phyloP scores from a whole-genome alignment of 2,888 invertebrate genomes.

The Dynastes maya region DNA sequence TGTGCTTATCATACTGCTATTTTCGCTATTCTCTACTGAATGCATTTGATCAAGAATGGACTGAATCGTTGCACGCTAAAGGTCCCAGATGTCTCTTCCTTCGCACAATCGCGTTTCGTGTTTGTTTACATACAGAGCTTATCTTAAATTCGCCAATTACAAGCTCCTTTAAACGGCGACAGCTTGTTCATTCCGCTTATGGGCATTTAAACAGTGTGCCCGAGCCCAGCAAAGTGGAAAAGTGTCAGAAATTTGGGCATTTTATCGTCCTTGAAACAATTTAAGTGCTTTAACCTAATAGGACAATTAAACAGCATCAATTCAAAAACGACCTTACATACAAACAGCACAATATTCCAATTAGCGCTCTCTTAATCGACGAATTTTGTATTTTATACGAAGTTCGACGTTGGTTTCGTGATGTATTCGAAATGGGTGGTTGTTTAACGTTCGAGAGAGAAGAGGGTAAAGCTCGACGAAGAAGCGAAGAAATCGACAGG shows the following conservation, averaged over 20 bases:
- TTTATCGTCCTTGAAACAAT: constrained; percentile 45
- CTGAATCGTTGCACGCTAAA: constrained; percentile 28
- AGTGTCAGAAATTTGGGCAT: constrained; percentile 19
- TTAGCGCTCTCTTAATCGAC: background rate
- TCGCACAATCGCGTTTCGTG: background rate
- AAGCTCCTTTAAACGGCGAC: background rate
- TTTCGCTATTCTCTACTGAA: background rate
- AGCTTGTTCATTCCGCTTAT: background rate
- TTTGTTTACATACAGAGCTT: constrained; percentile 38
- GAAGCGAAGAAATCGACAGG: constrained; percentile 77
- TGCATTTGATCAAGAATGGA: background rate
- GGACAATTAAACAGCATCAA: constrained; percentile 35
- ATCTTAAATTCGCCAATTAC: constrained; percentile 17
- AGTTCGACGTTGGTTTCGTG: constrained; percentile 56
- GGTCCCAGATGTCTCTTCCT: constrained; percentile 28
- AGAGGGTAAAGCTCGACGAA: constrained; percentile 74
- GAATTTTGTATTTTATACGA: constrained; percentile 16
- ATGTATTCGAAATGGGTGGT: constrained; percentile 74
- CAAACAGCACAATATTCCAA: constrained; percentile 8
- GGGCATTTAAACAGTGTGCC: constrained; percentile 31
- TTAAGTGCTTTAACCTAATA: constrained; percentile 49
- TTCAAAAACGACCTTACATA: constrained; percentile 31
- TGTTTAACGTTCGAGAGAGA: constrained; percentile 78
- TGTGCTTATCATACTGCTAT: too few species aligned
- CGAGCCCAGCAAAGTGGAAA: background rate